Evolutionary conservation across 2,113 vertebrate genomes (phyloP), one percentile per base, ranked within the genome.

Genomic region (Acrocephalus arundinaceus): DNA sequence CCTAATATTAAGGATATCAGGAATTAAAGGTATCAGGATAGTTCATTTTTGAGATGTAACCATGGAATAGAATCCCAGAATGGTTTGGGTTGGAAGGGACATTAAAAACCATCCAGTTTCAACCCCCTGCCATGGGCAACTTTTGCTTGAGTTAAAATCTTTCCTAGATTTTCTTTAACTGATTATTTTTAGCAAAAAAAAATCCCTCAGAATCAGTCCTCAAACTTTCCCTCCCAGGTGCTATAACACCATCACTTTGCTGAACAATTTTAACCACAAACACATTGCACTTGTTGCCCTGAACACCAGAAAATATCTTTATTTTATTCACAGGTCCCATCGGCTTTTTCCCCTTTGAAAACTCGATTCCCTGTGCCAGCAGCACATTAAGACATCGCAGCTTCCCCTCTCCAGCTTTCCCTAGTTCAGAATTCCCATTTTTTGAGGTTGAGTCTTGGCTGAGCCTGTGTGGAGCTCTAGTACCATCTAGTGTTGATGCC

Each of bases 401-500:
- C 48, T 76, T 46, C 48, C 8, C 59, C 15, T 84, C 66, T 61
- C 15, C 62, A 7, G 66, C 46, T 65, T 54, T 39, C 68, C 76
- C 6, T 5, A 22, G 11, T 77, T 52, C 65, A 43, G 19, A 58
- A 70, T 72, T 92, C 86, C 45, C 18, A 0, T 11, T 51, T 89
- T 81, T 63, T 54, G 37, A 41, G 20, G 3, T 22, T 2, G 2
- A 25, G 17, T 22, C n/a, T 22, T 13, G 43, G 1, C 43, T 28
- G 67, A 84, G 65, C 7, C 61, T 33, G 41, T 15, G 85, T 65
- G 66, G 93, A 89, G 76, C 87, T 94, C 81, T 94, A 89, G 75
- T 97, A 93, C 97, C 96, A 82, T 68, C 97, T 96, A 96, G 97
- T 19, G 97, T 19, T 59, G 58, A 35, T 25, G 58, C 23, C 15